phyloP scores from a whole-genome alignment of 2,888 invertebrate genomes.

The Cataglyphis altisquamis region DNA sequence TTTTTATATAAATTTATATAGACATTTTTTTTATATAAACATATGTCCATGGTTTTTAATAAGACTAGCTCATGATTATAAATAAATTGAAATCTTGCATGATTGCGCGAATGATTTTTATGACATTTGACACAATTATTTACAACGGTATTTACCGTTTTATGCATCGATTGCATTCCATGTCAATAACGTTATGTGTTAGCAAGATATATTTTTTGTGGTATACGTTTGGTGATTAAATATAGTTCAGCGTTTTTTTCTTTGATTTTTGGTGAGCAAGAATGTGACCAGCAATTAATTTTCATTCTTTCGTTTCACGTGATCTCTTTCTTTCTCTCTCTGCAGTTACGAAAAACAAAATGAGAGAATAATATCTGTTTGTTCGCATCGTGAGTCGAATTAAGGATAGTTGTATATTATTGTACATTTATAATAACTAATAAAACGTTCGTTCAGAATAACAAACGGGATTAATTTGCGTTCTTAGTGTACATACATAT shows the following conservation, averaged over 20 bases:
- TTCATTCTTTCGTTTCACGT: not conserved
- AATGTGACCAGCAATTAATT: not conserved
- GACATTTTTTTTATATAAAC: constrained; percentile 19
- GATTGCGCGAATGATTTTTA: not conserved
- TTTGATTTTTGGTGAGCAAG: not conserved
- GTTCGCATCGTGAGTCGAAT: not conserved
- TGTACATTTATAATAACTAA: constrained; percentile 71
- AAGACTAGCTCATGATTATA: not conserved
- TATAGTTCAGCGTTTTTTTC: not conserved
- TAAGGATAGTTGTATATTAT: constrained; percentile 62
- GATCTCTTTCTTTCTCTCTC: not conserved
- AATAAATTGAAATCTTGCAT: not conserved
- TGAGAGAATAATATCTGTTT: not conserved
- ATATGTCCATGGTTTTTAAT: constrained; percentile 5
- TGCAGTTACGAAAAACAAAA: not conserved
- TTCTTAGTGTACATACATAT: not conserved
- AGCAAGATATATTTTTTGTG: not conserved
- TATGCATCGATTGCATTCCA: constrained; percentile 51
- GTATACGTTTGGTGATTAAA: not conserved
- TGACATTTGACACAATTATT: not conserved
- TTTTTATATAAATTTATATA: constrained; percentile 18
- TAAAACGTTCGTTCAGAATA: constrained; percentile 65
- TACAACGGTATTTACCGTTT: constrained; percentile 11
- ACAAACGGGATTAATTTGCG: not conserved
- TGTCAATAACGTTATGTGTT: not conserved